Evolutionary conservation across 2,888 invertebrate genomes (phyloP).

Genomic region (Entomobrya proxima): DNA sequence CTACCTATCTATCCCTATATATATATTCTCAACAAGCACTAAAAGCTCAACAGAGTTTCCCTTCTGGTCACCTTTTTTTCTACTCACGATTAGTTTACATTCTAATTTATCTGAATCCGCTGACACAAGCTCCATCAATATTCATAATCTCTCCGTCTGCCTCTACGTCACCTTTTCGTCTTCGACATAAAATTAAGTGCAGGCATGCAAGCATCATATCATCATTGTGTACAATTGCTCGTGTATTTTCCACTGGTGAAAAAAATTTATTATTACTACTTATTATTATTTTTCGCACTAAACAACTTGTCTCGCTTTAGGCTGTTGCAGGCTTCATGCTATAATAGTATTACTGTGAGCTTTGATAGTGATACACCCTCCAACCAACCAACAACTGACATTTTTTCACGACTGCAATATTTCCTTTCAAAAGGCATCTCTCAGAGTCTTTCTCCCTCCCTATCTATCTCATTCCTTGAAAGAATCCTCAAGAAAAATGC

Average conservation of each 20-base stretch:
- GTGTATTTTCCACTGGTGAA: not conserved
- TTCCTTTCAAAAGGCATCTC: slow-evolving; percentile 18
- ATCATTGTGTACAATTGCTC: not conserved
- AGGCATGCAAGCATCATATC: too few species aligned
- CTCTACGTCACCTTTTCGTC: not conserved
- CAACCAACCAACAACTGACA: slow-evolving; percentile 33
- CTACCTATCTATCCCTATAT: too few species aligned
- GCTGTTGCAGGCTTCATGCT: slow-evolving; percentile 5
- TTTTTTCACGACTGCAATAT: not conserved
- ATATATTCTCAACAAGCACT: too few species aligned
- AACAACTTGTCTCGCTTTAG: slow-evolving; percentile 43
- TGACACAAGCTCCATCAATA: slow-evolving; percentile 38
- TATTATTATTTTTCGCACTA: slow-evolving; percentile 20
- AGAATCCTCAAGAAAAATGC: slow-evolving; percentile 4
- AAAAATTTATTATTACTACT: not conserved
- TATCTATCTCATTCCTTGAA: not conserved
- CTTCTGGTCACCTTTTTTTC: slow-evolving; percentile 1
- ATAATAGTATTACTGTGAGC: too few species aligned
- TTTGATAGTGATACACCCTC: too few species aligned
- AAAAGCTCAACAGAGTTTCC: not conserved
- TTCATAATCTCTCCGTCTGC: slow-evolving; percentile 40
- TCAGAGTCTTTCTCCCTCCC: not conserved
- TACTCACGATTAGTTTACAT: not conserved
- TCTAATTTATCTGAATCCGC: slow-evolving; percentile 25
- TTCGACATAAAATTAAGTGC: slow-evolving; percentile 15